Conservation (phyloP, 2,888 invertebrate species). For the Phalangium opilio region DNA sequence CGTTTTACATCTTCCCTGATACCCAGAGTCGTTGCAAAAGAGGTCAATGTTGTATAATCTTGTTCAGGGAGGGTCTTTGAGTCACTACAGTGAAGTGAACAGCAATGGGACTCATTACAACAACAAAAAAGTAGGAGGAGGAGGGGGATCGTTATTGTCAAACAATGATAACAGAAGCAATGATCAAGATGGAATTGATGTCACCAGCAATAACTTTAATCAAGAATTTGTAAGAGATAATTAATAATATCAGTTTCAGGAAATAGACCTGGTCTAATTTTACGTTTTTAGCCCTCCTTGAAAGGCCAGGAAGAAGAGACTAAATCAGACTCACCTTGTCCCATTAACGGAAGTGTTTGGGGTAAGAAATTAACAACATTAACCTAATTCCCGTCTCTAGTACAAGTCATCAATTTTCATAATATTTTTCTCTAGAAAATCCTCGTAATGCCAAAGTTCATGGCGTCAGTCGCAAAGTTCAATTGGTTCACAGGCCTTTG, state of each 20-base stretch:
- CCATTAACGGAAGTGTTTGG: slow-evolving; percentile 21
- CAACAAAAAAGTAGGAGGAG: too few species aligned
- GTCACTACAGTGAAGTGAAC: too few species aligned
- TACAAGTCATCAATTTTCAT: background rate
- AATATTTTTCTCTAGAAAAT: slow-evolving; percentile 11
- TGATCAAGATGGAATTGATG: slow-evolving; percentile 15
- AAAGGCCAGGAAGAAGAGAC: slow-evolving; percentile 16
- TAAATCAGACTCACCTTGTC: slow-evolving; percentile 10
- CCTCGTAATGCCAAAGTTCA: slow-evolving; percentile 17
- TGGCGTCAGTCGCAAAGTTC: slow-evolving; percentile 16
- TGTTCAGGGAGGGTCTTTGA: too few species aligned
- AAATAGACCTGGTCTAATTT: background rate
- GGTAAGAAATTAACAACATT: slow-evolving; percentile 16
- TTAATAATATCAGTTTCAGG: background rate
- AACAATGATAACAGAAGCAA: too few species aligned
- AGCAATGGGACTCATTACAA: too few species aligned
- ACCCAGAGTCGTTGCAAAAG: too few species aligned
- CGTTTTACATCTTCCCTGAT: too few species aligned
- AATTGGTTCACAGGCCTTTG: slow-evolving; percentile 17
- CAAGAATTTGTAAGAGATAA: slow-evolving; percentile 21
- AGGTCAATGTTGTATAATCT: too few species aligned
- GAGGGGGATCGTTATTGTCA: too few species aligned
- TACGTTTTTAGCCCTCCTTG: slow-evolving; percentile 18
- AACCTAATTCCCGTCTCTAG: too few species aligned
- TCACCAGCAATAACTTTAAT: slow-evolving; percentile 20